These are phyloP conservation scores for Platichthys flesus DNA, from an alignment of 2,113 vertebrate species.

Conservation along the genomic window DNA sequence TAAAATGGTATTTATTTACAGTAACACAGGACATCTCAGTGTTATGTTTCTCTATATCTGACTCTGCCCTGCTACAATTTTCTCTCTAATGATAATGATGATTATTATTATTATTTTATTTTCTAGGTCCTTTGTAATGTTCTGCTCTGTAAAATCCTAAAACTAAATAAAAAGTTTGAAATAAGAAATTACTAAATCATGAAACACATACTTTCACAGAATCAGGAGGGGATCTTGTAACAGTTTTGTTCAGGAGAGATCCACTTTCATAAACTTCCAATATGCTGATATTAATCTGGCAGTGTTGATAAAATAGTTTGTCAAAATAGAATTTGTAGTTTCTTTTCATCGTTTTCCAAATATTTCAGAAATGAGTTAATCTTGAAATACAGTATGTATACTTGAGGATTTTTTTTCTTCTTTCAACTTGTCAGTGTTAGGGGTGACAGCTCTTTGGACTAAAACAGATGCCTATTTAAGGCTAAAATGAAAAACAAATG, in stretches of 20 bases:
- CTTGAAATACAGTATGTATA: not conserved
- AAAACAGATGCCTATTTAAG: not conserved
- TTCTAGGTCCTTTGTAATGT: too few relatives aligned
- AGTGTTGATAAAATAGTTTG: not conserved
- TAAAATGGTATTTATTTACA: not conserved
- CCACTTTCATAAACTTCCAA: not conserved
- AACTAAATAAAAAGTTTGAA: too few relatives aligned
- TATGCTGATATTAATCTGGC: not conserved
- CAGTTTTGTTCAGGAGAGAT: too few relatives aligned
- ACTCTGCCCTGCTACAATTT: too few relatives aligned
- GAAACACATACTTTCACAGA: not conserved
- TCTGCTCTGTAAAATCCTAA: too few relatives aligned
- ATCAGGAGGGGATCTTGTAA: not conserved
- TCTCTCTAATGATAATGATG: too few relatives aligned
- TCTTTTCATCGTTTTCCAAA: conserved; percentile 21
- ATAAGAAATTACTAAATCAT: too few relatives aligned
- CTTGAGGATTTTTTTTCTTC: not conserved
- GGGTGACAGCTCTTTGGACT: conserved; percentile 3
- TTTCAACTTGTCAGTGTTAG: not conserved
- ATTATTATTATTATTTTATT: too few relatives aligned
- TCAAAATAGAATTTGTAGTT: not conserved
- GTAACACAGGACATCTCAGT: too few relatives aligned
- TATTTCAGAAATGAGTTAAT: conserved; percentile 10
- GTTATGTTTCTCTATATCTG: too few relatives aligned
- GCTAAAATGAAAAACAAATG: conserved; percentile 17